Percentiles rank a stretch among this genome's conserved stretches.
phyloP scores from a whole-genome alignment of 2,113 vertebrate genomes.

The Clarias batrachus region DNA sequence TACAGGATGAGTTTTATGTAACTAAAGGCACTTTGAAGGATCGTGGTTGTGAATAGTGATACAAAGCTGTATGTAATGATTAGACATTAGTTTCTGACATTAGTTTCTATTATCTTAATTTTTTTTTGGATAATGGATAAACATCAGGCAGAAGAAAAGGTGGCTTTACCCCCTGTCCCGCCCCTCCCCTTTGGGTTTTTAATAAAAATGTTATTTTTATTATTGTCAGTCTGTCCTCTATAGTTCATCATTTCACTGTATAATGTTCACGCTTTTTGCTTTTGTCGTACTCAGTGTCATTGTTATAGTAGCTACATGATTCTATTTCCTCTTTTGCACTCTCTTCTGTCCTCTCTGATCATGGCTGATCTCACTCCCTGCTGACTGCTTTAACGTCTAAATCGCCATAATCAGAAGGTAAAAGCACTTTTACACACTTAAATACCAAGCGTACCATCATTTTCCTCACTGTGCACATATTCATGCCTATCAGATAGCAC shows the following conservation, averaged over 20 bases:
- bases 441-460: constrained; percentile 37
- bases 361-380: constrained; percentile 52
- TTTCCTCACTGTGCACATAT: constrained; percentile 23
- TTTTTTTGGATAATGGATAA: background rate
- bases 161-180: background rate
- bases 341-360: constrained; percentile 44
- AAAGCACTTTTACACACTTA: constrained; percentile 66
- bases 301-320: constrained; percentile 59
- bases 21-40: too few species aligned
- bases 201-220: background rate
- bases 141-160: background rate
- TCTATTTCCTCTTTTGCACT: constrained; percentile 51
- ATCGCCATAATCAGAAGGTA: constrained; percentile 93
- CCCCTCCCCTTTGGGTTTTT: too few species aligned
- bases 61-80: too few species aligned
- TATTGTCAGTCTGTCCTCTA: constrained; percentile 10
- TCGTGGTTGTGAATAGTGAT: too few species aligned
- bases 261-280: constrained; percentile 62
- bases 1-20: too few species aligned
- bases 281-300: constrained; percentile 57
- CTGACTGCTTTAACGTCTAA: constrained; percentile 58
- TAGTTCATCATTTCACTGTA: constrained; percentile 13
- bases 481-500: constrained; percentile 15
- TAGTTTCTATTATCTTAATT: too few species aligned
- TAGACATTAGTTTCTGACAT: too few species aligned